phyloP scores from a whole-genome alignment of 1,140 invertebrate genomes.

The Solen grandis region DNA sequence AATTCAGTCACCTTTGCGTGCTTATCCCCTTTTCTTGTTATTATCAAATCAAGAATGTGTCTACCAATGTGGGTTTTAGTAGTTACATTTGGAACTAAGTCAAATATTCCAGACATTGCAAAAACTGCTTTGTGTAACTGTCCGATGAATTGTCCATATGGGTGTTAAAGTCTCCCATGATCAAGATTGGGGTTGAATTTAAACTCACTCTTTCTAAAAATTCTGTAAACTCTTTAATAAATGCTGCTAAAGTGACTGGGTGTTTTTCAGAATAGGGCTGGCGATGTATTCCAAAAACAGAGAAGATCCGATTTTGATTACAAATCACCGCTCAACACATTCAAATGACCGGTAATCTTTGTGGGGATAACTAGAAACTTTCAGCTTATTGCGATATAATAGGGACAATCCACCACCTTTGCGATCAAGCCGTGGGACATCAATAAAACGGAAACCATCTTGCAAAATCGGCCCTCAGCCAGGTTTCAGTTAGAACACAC shows the following conservation, averaged over 20 bases:
- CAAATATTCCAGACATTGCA: conserved; percentile 6
- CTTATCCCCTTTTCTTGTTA: no score
- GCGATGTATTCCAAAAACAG: no score
- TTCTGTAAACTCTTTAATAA: conserved; percentile 2
- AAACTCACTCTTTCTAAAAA: background rate
- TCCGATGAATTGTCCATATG: conserved; percentile 11
- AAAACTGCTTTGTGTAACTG: background rate
- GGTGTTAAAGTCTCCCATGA: conserved; percentile 8
- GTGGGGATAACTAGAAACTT: background rate
- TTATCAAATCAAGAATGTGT: conserved; percentile 18
- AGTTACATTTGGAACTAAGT: background rate
- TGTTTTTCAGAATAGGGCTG: conserved; percentile 18
- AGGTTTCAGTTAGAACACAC: conserved; percentile 16
- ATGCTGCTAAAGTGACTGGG: background rate
- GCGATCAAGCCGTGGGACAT: no score
- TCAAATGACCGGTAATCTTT: no score
- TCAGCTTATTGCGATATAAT: background rate
- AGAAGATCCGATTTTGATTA: background rate
- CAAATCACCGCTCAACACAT: background rate
- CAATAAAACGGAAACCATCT: conserved; percentile 17
- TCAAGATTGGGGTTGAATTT: background rate
- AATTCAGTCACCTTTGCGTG: no score
- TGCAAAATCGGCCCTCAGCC: conserved; percentile 12
- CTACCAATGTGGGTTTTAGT: background rate
- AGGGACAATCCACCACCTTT: conserved; percentile 1